Base-by-base conservation (phyloP, 1,140 invertebrate genomes). In the Onthophagus taurus region DNA sequence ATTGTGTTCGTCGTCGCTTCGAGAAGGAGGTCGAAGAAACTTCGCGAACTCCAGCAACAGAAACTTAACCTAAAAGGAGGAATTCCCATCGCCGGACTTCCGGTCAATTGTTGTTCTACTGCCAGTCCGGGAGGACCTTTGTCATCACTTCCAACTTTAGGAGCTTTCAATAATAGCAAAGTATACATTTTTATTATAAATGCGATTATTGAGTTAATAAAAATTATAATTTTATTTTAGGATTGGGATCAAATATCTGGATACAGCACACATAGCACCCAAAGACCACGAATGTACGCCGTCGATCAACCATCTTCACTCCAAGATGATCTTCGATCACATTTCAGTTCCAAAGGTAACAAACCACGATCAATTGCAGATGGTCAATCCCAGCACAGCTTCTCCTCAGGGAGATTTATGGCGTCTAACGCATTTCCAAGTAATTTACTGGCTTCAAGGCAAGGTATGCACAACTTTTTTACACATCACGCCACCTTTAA, bases 191-290 rank as follows among this genome's bases (percentile, higher is more conserved):
- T 9, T 4, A 14, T 1, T n/a, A 30, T 2, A n/a, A n/a, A n/a
- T n/a, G n/a, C 12, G 1, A n/a, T 8, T 38, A 23, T 38, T 21
- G 8, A 9, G 9, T 20, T 36, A 2, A 20, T 3, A 1, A 24
- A 7, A 23, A 24, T 26, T 29, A 13, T 31, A 19, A 12, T 19
- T 13, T 17, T 30, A 46, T 53, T 46, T 9, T 20, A 78, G 72
- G 89, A 95, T 65, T 93, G 89, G 89, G 90, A 95, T 68, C 89
- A 91, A 66, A 79, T 91, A 11, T 93, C 89, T 2, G 85, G 85
- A 12, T 92, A 93, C 64, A 92, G 89, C 61, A 83, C 84, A 44
- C 72, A 89, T 54, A 90, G 85, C 46, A 88, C 90, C 61, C 87
- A 86, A n/a, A 68, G 89, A 42, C 82, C 84, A 2, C 67, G 85